A percentile compares a stretch with the other conserved stretches of the same genome.
Evolutionary conservation across 2,113 vertebrate genomes (phyloP).

Genomic region (Alectura lathami): DNA sequence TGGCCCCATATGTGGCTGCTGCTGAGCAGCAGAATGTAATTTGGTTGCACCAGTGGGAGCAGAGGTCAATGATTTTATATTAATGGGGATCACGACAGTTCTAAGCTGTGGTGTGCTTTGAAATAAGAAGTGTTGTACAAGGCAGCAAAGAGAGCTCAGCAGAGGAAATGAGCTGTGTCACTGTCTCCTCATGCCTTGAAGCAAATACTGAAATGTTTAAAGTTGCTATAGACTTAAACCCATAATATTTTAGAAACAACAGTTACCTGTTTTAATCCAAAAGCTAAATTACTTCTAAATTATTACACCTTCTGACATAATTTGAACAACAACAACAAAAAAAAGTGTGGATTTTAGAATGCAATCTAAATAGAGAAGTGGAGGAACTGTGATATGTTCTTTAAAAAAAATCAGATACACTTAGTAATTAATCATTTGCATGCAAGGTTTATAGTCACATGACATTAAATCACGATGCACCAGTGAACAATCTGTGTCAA

Average conservation of each 20-base stretch:
- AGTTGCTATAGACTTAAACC: constrained; percentile 46
- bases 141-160: constrained; percentile 77
- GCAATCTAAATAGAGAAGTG: background rate
- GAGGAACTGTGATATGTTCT: background rate
- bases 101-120: constrained; percentile 82
- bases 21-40: constrained; percentile 86
- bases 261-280: constrained; percentile 64
- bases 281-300: constrained; percentile 29
- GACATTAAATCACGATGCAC: constrained; percentile 23
- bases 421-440: constrained; percentile 46
- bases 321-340: background rate
- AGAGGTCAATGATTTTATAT: constrained; percentile 89
- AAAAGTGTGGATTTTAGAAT: background rate
- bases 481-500: background rate
- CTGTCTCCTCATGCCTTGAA: constrained; percentile 77
- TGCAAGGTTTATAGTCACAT: constrained; percentile 2
- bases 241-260: constrained; percentile 75
- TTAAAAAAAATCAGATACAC: background rate
- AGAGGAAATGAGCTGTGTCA: constrained; percentile 83
- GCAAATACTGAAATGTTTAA: constrained; percentile 69
- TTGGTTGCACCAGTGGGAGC: constrained; percentile 82
- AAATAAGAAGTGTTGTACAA: constrained; percentile 85
- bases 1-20: constrained; percentile 79
- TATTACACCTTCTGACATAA: background rate
- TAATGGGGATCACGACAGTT: constrained; percentile 86